Evolutionary conservation across 1,140 invertebrate species (phyloP).

Genomic region (Matsumurasca onukii): DNA sequence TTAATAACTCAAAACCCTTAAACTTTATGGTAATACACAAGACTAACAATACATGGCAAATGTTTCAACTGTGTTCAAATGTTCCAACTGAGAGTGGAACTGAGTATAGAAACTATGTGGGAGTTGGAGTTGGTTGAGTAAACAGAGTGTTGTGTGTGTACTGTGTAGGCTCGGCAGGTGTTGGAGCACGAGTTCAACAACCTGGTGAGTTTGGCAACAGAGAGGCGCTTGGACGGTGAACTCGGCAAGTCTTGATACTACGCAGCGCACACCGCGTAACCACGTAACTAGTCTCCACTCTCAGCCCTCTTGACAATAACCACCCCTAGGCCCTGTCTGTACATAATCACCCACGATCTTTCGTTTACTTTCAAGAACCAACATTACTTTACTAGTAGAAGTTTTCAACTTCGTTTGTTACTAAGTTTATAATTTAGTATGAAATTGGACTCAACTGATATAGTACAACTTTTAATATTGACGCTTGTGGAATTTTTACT

Average conservation of each 20-base stretch:
- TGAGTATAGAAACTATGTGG: too few species aligned
- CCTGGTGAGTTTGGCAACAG: constrained; percentile 81
- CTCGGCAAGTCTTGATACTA: constrained; percentile 57
- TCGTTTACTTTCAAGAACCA: background rate
- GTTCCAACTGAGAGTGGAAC: too few species aligned
- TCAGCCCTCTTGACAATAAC: constrained; percentile 24
- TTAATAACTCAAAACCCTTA: too few species aligned
- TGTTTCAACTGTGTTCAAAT: too few species aligned
- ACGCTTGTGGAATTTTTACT: background rate
- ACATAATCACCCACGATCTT: background rate
- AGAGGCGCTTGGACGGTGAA: constrained; percentile 64
- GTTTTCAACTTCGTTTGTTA: background rate
- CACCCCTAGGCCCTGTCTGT: background rate
- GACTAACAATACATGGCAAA: too few species aligned
- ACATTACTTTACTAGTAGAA: background rate
- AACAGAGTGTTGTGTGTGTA: too few species aligned
- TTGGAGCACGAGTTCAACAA: constrained; percentile 90
- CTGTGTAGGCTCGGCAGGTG: constrained; percentile 75
- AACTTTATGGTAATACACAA: too few species aligned
- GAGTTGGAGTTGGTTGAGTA: too few species aligned
- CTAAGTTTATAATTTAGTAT: constrained; percentile 11
- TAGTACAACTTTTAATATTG: constrained; percentile 19
- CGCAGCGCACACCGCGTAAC: background rate
- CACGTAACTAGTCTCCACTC: constrained; percentile 24
- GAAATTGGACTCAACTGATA: constrained; percentile 13